These are phyloP conservation scores for Apistogramma diplotaenia DNA, from an alignment of 2,113 vertebrate genomes.

Conservation along the genomic window DNA sequence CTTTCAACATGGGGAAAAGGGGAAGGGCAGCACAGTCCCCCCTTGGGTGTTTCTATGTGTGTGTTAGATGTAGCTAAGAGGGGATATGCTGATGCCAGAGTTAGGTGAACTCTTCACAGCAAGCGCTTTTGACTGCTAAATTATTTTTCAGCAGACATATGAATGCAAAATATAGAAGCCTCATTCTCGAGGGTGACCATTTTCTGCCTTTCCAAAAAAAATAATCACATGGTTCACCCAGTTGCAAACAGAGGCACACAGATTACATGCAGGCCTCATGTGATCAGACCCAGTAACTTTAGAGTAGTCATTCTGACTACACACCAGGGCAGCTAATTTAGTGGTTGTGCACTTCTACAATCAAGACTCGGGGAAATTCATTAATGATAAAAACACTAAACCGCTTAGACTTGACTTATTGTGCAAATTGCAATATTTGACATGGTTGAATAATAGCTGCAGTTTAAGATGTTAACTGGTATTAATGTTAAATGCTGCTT, in stretches of 20 bases:
- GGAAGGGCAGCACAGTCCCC: slow-evolving; percentile 4
- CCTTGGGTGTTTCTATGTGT: not conserved
- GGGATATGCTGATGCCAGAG: slow-evolving; percentile 8
- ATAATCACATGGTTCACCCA: slow-evolving; percentile 52
- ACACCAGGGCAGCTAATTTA: not conserved
- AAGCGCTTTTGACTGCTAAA: slow-evolving; percentile 15
- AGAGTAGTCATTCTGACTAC: not conserved
- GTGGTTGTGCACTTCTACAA: not conserved
- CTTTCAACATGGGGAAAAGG: slow-evolving; percentile 23
- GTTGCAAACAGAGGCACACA: slow-evolving; percentile 14
- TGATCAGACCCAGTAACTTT: slow-evolving; percentile 23
- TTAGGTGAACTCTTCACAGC: slow-evolving; percentile 33
- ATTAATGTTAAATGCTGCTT: not conserved
- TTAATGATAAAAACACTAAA: not conserved
- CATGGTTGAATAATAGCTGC: not conserved
- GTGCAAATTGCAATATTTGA: not conserved
- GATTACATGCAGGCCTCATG: slow-evolving; percentile 12
- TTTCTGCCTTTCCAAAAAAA: slow-evolving; percentile 21
- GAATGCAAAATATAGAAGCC: slow-evolving; percentile 36
- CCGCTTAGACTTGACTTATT: not conserved
- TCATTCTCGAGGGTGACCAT: slow-evolving; percentile 24
- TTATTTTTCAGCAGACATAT: slow-evolving; percentile 26
- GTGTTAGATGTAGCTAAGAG: not conserved
- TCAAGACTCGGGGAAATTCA: not conserved
- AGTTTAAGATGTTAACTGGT: not conserved